These are phyloP conservation scores for Tragelaphus eurycerus DNA, from an alignment of 2,797 vertebrate species.

Conservation along the genomic window DNA sequence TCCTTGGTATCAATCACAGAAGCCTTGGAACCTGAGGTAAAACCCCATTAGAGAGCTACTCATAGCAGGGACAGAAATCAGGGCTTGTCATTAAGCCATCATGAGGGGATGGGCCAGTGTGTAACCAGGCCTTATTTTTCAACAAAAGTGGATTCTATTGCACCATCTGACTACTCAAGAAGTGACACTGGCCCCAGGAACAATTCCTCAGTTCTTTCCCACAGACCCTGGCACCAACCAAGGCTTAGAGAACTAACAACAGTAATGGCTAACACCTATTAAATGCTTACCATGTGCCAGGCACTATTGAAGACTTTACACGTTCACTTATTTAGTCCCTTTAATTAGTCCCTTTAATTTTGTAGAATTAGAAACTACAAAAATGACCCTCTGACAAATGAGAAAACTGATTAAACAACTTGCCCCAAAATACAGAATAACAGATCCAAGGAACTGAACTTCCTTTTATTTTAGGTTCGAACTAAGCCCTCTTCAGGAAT, in stretches of 20 bases:
- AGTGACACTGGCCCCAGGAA: not conserved
- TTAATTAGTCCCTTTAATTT: too few relatives aligned
- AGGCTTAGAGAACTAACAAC: not conserved
- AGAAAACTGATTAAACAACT: not conserved
- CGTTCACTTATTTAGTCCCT: not conserved
- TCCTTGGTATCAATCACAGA: not conserved
- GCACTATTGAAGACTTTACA: not conserved
- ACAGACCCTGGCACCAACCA: not conserved
- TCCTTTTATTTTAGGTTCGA: not conserved
- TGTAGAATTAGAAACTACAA: not conserved
- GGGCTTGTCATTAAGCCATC: not conserved
- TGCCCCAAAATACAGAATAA: not conserved
- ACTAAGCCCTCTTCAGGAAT: not conserved
- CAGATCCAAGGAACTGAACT: not conserved
- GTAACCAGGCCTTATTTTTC: not conserved
- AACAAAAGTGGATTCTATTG: not conserved
- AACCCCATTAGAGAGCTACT: not conserved
- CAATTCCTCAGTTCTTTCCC: not conserved
- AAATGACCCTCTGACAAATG: not conserved
- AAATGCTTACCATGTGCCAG: not conserved
- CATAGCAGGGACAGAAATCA: not conserved
- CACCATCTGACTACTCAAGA: not conserved
- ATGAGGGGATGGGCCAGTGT: accelerated
- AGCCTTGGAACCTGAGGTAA: not conserved
- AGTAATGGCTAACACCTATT: not conserved